Evolutionary conservation across 2,888 invertebrate genomes (phyloP).

Genomic region (Agrochola lychnidis): DNA sequence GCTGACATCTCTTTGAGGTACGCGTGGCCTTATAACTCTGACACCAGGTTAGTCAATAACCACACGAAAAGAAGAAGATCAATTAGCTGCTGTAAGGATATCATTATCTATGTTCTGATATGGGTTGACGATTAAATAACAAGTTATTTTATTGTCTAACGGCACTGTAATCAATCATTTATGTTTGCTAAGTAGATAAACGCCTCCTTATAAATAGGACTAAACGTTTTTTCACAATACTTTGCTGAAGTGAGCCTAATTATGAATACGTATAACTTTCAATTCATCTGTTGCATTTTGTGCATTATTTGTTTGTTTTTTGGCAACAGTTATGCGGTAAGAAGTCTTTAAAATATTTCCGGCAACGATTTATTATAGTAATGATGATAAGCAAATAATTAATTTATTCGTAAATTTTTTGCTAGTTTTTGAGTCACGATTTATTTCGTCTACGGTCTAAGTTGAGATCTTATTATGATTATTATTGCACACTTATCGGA

Average conservation of each 20-base stretch:
- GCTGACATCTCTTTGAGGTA: too few relatives aligned
- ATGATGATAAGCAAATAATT: constrained; percentile 22
- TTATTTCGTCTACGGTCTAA: constrained; percentile 8
- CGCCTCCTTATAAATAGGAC: constrained; percentile 71
- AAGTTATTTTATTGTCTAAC: constrained; percentile 65
- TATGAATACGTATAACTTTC: constrained; percentile 67
- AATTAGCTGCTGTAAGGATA: constrained; percentile 12
- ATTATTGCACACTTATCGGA: neutral
- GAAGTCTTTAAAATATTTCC: constrained; percentile 31
- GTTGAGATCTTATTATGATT: neutral
- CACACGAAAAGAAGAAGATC: too few relatives aligned
- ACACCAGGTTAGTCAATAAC: too few relatives aligned
- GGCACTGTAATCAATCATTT: constrained; percentile 75
- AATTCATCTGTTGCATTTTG: constrained; percentile 38
- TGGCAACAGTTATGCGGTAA: constrained; percentile 71
- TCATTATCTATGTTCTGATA: constrained; percentile 20
- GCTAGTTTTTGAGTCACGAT: neutral
- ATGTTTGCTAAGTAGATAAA: constrained; percentile 64
- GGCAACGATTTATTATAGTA: neutral
- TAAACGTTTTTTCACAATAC: constrained; percentile 56
- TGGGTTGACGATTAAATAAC: constrained; percentile 62
- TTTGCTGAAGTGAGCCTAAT: constrained; percentile 53
- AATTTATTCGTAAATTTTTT: constrained; percentile 15
- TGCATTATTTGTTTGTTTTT: constrained; percentile 58
- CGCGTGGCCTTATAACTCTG: too few relatives aligned